These are phyloP conservation scores for Pygocentrus nattereri DNA, from an alignment of 2,797 vertebrate genomes.

Conservation along the genomic window DNA sequence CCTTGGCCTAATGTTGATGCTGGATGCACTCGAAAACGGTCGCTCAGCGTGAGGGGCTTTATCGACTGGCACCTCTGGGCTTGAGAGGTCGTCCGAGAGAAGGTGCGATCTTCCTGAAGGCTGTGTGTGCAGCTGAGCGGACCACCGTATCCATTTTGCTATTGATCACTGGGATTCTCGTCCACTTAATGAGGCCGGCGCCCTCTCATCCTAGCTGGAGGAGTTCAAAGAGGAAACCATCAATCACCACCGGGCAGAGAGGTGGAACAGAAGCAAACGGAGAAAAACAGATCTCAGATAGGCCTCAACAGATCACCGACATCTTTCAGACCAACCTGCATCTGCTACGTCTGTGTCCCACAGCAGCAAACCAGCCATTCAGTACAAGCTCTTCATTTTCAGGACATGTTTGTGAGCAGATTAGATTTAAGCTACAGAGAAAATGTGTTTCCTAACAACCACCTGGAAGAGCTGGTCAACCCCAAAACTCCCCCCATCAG, in stretches of 20 bases:
- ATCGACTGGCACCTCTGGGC: not conserved
- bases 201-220: not conserved
- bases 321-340: not conserved
- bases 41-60: not conserved
- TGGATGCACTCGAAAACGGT: constrained; percentile 28
- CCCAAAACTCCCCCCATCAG: too few relatives aligned
- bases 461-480: too few relatives aligned
- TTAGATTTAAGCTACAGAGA: too few relatives aligned
- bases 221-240: constrained; percentile 7
- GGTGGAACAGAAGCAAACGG: too few relatives aligned
- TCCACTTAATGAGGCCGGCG: constrained; percentile 73
- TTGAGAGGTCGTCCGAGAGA: not conserved
- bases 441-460: too few relatives aligned
- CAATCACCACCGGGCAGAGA: not conserved
- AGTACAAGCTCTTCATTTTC: too few relatives aligned
- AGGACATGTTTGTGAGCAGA: too few relatives aligned
- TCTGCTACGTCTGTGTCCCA: not conserved
- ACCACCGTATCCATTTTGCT: constrained; percentile 67
- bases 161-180: constrained; percentile 77
- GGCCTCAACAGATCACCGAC: not conserved
- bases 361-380: too few relatives aligned
- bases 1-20: constrained; percentile 24
- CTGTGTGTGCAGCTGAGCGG: constrained; percentile 69
- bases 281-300: not conserved
- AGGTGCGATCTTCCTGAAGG: constrained; percentile 57